A percentile compares a stretch with the other conserved stretches of the same genome.
phyloP scores from a whole-genome alignment of 2,888 invertebrate genomes.

The Perdita meconis region DNA sequence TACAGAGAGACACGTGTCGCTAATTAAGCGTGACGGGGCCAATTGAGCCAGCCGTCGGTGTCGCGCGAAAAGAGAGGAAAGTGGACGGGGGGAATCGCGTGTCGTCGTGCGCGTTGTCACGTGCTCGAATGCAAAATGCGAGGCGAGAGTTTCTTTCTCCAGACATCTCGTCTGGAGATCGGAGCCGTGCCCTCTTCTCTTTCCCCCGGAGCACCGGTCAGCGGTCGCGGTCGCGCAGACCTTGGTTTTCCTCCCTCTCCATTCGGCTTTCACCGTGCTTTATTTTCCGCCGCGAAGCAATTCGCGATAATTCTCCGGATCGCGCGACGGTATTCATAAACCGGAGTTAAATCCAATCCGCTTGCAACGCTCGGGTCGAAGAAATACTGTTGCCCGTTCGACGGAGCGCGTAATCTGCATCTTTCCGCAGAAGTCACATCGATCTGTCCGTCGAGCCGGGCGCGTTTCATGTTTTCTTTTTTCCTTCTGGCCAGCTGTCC shows the following conservation, averaged over 20 bases:
- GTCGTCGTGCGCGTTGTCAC: constrained; percentile 43
- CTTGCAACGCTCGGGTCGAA: constrained; percentile 14
- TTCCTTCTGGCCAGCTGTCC: constrained; percentile 4
- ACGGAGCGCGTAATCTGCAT: constrained; percentile 53
- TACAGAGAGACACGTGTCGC: constrained; percentile 41
- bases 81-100: constrained; percentile 48
- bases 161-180: constrained; percentile 62
- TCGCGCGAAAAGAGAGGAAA: constrained; percentile 31
- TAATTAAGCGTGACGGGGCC: constrained; percentile 48
- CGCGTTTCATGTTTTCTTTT: constrained; percentile 27
- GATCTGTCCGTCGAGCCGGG: constrained; percentile 29
- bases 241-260: constrained; percentile 23
- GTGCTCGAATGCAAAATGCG: constrained; percentile 51
- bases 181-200: constrained; percentile 22
- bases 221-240: constrained; percentile 12
- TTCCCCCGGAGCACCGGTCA: constrained; percentile 40
- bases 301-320: neutral
- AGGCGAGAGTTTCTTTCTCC: constrained; percentile 43
- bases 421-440: constrained; percentile 43
- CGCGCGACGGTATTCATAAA: neutral
- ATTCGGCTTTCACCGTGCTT: constrained; percentile 31
- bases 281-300: neutral
- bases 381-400: constrained; percentile 44
- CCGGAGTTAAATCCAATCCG: no score
- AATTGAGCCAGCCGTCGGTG: constrained; percentile 17